Evolutionary conservation across 2,888 invertebrate genomes (phyloP).

Genomic region (Epistrophella euchroma): DNA sequence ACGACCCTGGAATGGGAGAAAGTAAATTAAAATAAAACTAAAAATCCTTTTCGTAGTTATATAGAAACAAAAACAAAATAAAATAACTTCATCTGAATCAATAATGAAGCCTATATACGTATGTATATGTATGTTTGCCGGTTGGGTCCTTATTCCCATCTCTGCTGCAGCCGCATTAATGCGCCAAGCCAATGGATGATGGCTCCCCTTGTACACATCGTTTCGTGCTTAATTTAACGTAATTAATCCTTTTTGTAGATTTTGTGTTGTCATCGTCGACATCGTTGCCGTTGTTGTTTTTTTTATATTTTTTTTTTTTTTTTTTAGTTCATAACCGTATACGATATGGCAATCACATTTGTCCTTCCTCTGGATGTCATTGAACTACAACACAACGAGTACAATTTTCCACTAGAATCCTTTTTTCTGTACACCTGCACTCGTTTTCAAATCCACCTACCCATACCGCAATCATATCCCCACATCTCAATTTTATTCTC

Average conservation of each 20-base stretch:
- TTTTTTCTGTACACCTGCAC: conserved; percentile 52
- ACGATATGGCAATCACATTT: conserved; percentile 62
- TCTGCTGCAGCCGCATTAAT: conserved; percentile 71
- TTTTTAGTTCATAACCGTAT: conserved; percentile 36
- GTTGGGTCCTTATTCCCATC: conserved; percentile 59
- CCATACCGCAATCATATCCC: conserved; percentile 15
- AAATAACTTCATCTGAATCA: conserved; percentile 33
- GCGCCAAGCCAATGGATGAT: conserved; percentile 69
- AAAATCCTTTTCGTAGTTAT: conserved; percentile 8
- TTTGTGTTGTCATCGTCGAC: conserved; percentile 71
- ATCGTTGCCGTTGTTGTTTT: conserved; percentile 43
- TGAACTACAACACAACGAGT: conserved; percentile 70
- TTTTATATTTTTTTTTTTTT: conserved; percentile 18
- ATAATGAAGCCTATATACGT: conserved; percentile 3
- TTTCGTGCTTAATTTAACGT: conserved; percentile 77
- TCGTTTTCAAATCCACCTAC: conserved; percentile 51
- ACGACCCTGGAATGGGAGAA: neutral
- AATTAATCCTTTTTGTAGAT: conserved; percentile 76
- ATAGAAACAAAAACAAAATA: neutral
- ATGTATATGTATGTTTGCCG: neutral
- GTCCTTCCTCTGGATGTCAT: conserved; percentile 70
- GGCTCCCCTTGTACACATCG: conserved; percentile 73
- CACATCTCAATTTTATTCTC: conserved; percentile 62
- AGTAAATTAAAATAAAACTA: conserved; percentile 35
- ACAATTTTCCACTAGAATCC: conserved; percentile 72